phyloP scores from a whole-genome alignment of 2,113 vertebrate genomes.

The Laticauda laticaudata region DNA sequence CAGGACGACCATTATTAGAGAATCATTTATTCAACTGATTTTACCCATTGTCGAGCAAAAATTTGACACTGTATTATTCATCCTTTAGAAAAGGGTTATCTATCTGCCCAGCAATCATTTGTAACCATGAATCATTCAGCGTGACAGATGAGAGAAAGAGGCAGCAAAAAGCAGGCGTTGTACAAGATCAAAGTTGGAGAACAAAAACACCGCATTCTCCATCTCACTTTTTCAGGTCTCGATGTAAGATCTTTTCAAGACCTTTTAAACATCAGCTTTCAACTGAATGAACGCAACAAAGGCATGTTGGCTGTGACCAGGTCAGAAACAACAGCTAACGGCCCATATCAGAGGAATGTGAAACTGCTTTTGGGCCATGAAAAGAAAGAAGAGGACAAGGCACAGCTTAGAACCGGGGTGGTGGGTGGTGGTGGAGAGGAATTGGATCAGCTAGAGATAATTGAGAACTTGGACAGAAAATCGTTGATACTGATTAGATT shows the following conservation, averaged over 20 bases:
- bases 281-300: not conserved
- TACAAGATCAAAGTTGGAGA: not conserved
- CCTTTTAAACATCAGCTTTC: not conserved
- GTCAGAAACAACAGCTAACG: no score
- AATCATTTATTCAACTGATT: conserved; percentile 14
- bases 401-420: not conserved
- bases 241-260: not conserved
- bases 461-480: not conserved
- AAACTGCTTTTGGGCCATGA: not conserved
- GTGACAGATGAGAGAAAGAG: not conserved
- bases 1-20: not conserved
- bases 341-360: not conserved
- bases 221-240: not conserved
- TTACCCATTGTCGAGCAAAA: conserved; percentile 23
- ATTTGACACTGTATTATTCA: conserved; percentile 4
- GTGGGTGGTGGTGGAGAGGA: no score
- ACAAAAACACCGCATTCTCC: not conserved
- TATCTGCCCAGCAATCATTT: not conserved
- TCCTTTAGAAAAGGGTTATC: conserved; percentile 10
- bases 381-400: not conserved
- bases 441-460: not conserved
- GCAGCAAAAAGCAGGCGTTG: not conserved
- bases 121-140: not conserved
- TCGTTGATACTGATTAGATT: not conserved
- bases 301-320: not conserved